phyloP scores from a whole-genome alignment of 1,140 invertebrate genomes.

The Colletes gigas region DNA sequence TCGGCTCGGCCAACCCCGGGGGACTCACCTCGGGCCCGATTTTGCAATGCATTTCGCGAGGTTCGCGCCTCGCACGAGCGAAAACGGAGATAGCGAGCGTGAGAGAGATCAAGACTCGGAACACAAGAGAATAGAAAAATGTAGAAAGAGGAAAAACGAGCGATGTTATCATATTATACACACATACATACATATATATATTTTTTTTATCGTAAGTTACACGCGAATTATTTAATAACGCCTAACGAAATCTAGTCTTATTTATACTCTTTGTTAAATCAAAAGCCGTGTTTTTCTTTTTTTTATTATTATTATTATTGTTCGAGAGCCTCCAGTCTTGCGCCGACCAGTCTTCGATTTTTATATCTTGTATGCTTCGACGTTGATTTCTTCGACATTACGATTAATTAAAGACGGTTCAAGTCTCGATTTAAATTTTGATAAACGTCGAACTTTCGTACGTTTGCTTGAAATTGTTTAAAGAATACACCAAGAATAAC shows the following conservation, averaged over 20 bases:
- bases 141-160: not conserved
- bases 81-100: not conserved
- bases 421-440: too few relatives aligned
- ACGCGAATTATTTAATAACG: conserved; percentile 61
- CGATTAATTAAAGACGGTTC: too few relatives aligned
- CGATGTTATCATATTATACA: conserved; percentile 7
- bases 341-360: too few relatives aligned
- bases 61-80: not conserved
- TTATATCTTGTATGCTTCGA: too few relatives aligned
- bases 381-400: too few relatives aligned
- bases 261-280: conserved; percentile 73
- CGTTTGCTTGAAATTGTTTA: too few relatives aligned
- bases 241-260: conserved; percentile 76
- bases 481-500: too few relatives aligned
- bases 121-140: not conserved
- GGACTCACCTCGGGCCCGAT: conserved; percentile 6
- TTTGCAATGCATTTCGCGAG: conserved; percentile 30
- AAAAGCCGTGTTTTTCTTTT: conserved; percentile 45
- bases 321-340: not conserved
- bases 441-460: too few relatives aligned
- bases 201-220: conserved; percentile 37
- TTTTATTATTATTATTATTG: conserved; percentile 37
- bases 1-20: not conserved
- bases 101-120: not conserved
- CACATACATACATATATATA: conserved; percentile 11